Percentiles rank a stretch among this genome's conserved stretches.
These are phyloP conservation scores for Parnassius orleans DNA, from an alignment of 2,888 invertebrate genomes.

Conservation along the genomic window DNA sequence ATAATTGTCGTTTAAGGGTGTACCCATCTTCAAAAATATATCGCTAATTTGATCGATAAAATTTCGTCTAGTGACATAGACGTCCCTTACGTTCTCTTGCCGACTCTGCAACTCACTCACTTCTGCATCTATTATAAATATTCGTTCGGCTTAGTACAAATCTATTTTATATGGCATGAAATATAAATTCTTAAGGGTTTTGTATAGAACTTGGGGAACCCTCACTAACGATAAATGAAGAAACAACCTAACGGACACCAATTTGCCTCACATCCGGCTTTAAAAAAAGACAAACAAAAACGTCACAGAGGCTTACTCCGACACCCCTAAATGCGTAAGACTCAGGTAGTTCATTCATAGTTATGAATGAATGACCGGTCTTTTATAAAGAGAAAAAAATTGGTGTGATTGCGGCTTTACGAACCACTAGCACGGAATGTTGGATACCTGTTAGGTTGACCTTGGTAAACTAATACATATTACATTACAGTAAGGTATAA, in stretches of 20 bases:
- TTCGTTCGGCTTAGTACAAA: not conserved
- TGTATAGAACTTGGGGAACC: slow-evolving; percentile 23
- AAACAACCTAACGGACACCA: slow-evolving; percentile 63
- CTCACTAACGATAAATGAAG: slow-evolving; percentile 35
- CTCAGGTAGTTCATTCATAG: slow-evolving; percentile 68
- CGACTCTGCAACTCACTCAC: too few species aligned
- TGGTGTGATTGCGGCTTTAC: slow-evolving; percentile 25
- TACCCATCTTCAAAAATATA: too few species aligned
- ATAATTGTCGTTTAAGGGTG: too few species aligned
- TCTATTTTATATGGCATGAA: not conserved
- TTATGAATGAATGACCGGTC: slow-evolving; percentile 61
- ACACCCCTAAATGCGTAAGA: slow-evolving; percentile 39
- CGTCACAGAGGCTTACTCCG: slow-evolving; percentile 48
- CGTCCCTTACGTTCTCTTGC: too few species aligned
- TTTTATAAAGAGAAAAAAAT: slow-evolving; percentile 35
- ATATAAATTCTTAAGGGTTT: not conserved
- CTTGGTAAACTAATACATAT: not conserved
- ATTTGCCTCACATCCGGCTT: slow-evolving; percentile 71
- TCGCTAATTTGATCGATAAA: too few species aligned
- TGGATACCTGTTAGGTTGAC: slow-evolving; percentile 8
- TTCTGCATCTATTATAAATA: too few species aligned
- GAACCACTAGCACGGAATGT: slow-evolving; percentile 5
- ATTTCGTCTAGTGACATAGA: too few species aligned
- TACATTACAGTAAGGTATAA: not conserved
- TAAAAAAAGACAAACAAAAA: slow-evolving; percentile 46